phyloP scores from a whole-genome alignment of 2,113 vertebrate genomes.

The Gymnocephalus cernua region DNA sequence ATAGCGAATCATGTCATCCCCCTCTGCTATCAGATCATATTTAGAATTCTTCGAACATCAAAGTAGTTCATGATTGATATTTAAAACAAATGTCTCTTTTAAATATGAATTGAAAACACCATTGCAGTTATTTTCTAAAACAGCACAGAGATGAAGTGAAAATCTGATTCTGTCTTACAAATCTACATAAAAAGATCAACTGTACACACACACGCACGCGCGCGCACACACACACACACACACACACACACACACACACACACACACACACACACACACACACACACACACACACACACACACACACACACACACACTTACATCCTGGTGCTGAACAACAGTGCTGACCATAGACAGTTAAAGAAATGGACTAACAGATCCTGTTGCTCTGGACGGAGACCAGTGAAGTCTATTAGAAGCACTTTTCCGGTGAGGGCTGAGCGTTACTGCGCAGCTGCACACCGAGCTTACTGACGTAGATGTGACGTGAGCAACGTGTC shows the following conservation, averaged over 20 bases:
- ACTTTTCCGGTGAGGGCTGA: no score
- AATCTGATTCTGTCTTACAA: not conserved
- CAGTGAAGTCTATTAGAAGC: no score
- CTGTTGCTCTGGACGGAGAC: no score
- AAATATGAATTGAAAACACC: not conserved
- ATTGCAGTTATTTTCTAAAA: not conserved
- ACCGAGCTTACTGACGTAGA: no score
- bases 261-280: not conserved
- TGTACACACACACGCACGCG: not conserved
- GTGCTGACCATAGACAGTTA: no score
- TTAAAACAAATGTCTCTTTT: slow-evolving; percentile 3
- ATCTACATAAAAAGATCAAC: not conserved
- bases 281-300: not conserved
- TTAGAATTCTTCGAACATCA: not conserved
- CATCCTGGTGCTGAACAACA: slow-evolving; percentile 43
- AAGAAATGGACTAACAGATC: no score
- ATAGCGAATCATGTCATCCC: slow-evolving; percentile 10
- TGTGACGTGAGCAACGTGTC: no score
- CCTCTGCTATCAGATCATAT: slow-evolving; percentile 27
- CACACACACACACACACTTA: not conserved
- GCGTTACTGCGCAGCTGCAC: no score
- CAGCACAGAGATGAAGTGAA: not conserved
- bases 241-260: no score
- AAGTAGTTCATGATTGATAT: not conserved
- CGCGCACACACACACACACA: no score